These are phyloP conservation scores for Caenorhabditis becei DNA, from an alignment of 2,888 invertebrate genomes.

Conservation along the genomic window DNA sequence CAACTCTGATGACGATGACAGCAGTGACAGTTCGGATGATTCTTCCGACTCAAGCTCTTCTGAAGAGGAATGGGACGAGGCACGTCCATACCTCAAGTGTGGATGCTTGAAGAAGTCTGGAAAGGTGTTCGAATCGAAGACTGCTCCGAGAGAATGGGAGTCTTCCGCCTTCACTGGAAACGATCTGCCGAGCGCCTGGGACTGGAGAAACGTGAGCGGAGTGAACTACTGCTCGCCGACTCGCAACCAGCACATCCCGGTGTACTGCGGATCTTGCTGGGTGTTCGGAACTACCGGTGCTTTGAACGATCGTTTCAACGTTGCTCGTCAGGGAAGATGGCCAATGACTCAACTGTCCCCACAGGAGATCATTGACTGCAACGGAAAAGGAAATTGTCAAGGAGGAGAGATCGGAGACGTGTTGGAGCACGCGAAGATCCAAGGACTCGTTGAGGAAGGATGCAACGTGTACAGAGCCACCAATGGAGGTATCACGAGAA, in stretches of 20 bases:
- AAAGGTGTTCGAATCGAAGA: slow-evolving; percentile 64
- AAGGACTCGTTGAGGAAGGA: slow-evolving; percentile 84
- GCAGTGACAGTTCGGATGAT: slow-evolving; percentile 12
- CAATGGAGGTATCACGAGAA: slow-evolving; percentile 82
- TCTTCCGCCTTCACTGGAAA: slow-evolving; percentile 68
- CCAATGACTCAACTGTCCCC: slow-evolving; percentile 83
- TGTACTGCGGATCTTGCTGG: slow-evolving; percentile 84
- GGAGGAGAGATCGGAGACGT: slow-evolving; percentile 82
- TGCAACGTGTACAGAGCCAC: slow-evolving; percentile 84
- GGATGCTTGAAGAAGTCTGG: slow-evolving; percentile 66
- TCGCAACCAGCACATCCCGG: slow-evolving; percentile 84
- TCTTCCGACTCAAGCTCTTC: slow-evolving; percentile 17
- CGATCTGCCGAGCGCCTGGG: slow-evolving; percentile 81
- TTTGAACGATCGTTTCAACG: slow-evolving; percentile 84
- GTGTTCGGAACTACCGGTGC: slow-evolving; percentile 83
- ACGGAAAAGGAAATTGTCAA: slow-evolving; percentile 82
- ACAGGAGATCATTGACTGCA: slow-evolving; percentile 83
- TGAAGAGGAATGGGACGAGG: slow-evolving; percentile 57
- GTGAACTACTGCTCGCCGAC: slow-evolving; percentile 83
- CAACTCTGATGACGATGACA: slow-evolving; percentile 6
- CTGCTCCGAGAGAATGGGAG: slow-evolving; percentile 76
- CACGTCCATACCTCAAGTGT: slow-evolving; percentile 56
- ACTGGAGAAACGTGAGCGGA: slow-evolving; percentile 84
- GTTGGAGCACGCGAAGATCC: slow-evolving; percentile 82
- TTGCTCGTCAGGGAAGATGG: slow-evolving; percentile 83